Conservation (phyloP, 2,888 invertebrate species). For the Meteorus cinctellus region DNA sequence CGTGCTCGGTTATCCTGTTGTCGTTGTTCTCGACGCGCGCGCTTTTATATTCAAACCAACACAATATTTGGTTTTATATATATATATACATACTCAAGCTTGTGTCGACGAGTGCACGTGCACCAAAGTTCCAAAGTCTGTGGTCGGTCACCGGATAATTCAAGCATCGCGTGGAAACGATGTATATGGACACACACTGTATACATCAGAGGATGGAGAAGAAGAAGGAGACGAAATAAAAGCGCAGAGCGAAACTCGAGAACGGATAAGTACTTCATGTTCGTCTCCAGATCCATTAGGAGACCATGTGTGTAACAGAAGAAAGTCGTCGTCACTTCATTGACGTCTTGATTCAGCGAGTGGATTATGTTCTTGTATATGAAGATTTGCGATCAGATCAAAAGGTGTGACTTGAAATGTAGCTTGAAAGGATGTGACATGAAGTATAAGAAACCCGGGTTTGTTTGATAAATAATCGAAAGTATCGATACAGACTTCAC, state of each 20-base stretch:
- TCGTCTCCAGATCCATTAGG: constrained; percentile 57
- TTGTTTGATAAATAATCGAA: no score
- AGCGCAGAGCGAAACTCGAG: constrained; percentile 41
- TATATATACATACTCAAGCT: background rate
- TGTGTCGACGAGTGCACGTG: background rate
- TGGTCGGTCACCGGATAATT: constrained; percentile 30
- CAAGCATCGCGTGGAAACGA: background rate
- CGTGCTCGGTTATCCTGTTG: constrained; percentile 40
- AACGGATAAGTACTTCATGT: constrained; percentile 56
- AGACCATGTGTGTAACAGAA: constrained; percentile 48
- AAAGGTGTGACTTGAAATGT: constrained; percentile 22
- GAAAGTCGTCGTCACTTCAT: constrained; percentile 4
- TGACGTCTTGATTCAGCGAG: constrained; percentile 14
- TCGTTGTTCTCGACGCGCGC: constrained; percentile 30
- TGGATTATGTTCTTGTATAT: constrained; percentile 40
- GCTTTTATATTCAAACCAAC: constrained; percentile 29
- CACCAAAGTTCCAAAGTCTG: constrained; percentile 11
- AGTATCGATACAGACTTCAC: no score
- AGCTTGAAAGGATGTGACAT: background rate
- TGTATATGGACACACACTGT: background rate
- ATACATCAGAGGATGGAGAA: background rate
- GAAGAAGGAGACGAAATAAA: constrained; percentile 26
- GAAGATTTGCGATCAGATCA: constrained; percentile 36
- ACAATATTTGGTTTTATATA: constrained; percentile 1
- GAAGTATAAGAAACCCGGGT: background rate